Conservation (phyloP, 1,140 invertebrate genomes). For the Lasaia peninsularis region DNA sequence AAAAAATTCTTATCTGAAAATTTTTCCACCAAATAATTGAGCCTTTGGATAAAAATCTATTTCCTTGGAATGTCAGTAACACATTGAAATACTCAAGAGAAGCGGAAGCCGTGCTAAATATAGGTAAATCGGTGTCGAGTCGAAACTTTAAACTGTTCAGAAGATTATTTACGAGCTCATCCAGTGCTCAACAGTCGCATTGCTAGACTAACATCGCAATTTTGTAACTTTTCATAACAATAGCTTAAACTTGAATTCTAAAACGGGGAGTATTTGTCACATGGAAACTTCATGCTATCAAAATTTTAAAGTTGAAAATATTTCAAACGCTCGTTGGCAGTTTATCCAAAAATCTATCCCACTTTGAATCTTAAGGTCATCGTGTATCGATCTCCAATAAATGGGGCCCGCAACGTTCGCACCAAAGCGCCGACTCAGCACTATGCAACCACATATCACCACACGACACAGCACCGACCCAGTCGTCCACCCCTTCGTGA, state of each 20-base stretch:
- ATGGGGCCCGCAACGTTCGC: slow-evolving; percentile 38
- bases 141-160: slow-evolving; percentile 36
- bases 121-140: slow-evolving; percentile 33
- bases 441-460: slow-evolving; percentile 21
- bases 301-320: neutral
- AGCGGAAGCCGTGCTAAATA: slow-evolving; percentile 35
- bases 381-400: slow-evolving; percentile 57
- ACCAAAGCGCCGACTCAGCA: slow-evolving; percentile 35
- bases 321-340: neutral
- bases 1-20: neutral
- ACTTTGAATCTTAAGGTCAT: slow-evolving; percentile 49
- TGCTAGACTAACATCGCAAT: slow-evolving; percentile 18
- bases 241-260: neutral
- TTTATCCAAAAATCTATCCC: slow-evolving; percentile 23
- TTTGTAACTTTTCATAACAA: slow-evolving; percentile 2
- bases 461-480: slow-evolving; percentile 8
- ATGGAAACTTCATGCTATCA: neutral
- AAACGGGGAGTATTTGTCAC: neutral
- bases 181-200: slow-evolving; percentile 18
- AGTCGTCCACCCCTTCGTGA: slow-evolving; percentile 20
- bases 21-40: slow-evolving; percentile 9
- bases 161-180: slow-evolving; percentile 36
- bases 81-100: slow-evolving; percentile 26
- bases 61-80: slow-evolving; percentile 30
- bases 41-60: slow-evolving; percentile 15